phyloP scores from a whole-genome alignment of 2,888 invertebrate genomes.

The Pollenia amentaria region DNA sequence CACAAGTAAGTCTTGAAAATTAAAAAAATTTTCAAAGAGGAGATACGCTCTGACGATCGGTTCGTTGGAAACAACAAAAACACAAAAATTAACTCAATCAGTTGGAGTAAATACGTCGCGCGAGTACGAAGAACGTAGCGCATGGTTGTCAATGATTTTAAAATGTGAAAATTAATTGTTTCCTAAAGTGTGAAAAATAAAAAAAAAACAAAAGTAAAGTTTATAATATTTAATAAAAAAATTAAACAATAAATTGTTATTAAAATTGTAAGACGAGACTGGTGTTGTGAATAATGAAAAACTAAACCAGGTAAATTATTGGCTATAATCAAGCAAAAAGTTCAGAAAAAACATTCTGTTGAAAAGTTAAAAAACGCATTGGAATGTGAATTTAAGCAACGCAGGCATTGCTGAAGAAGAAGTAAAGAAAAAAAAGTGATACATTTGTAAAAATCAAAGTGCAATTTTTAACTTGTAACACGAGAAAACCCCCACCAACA shows the following conservation, averaged over 20 bases:
- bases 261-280: conserved; percentile 36
- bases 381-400: conserved; percentile 60
- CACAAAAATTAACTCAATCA: conserved; percentile 54
- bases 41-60: conserved; percentile 72
- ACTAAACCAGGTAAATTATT: conserved; percentile 13
- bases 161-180: conserved; percentile 47
- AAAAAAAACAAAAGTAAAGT: conserved; percentile 47
- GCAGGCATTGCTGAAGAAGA: conserved; percentile 33
- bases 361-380: conserved; percentile 57
- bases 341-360: conserved; percentile 31
- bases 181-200: conserved; percentile 46
- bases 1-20: conserved; percentile 31
- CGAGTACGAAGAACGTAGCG: conserved; percentile 68
- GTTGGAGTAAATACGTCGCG: conserved; percentile 70
- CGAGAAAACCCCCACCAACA: conserved; percentile 56
- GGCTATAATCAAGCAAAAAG: conserved; percentile 10
- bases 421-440: conserved; percentile 54
- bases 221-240: conserved; percentile 21
- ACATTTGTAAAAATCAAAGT: conserved; percentile 67
- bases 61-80: conserved; percentile 47
- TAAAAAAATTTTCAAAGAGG: conserved; percentile 47
- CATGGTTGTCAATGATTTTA: conserved; percentile 46
- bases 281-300: conserved; percentile 18
- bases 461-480: conserved; percentile 52
- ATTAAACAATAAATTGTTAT: conserved; percentile 38